These are phyloP conservation scores for Heliopora coerulea DNA, from an alignment of 92 coral and sea anemone genomes.

Conservation along the genomic window DNA sequence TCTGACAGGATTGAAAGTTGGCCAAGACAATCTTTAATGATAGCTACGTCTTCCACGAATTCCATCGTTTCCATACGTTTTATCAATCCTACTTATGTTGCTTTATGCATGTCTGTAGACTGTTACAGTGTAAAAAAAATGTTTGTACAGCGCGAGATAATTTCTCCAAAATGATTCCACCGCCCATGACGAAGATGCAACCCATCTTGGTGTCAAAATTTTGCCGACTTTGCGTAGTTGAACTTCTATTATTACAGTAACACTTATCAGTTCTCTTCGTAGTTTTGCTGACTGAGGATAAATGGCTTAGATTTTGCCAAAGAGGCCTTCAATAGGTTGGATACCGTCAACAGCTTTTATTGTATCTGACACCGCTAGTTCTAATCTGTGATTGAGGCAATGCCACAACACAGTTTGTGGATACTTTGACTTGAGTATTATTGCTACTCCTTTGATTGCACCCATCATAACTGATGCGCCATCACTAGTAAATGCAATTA, in stretches of 20 bases:
- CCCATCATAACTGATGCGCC: constrained; percentile 22
- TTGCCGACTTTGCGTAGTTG: constrained; percentile 23
- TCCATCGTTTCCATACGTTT: constrained; percentile 17
- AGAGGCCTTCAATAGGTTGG: too few species aligned
- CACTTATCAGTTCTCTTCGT: constrained; percentile 22
- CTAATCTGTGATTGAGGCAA: too few species aligned
- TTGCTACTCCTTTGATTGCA: constrained; percentile 20
- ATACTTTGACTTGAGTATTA: constrained; percentile 20
- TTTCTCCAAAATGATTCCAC: constrained; percentile 6
- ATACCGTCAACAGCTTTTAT: too few species aligned
- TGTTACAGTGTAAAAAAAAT: neutral
- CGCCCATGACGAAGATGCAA: constrained; percentile 21
- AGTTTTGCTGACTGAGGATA: constrained; percentile 16
- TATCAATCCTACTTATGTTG: constrained; percentile 9
- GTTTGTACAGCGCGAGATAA: constrained; percentile 21
- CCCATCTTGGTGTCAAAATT: constrained; percentile 29
- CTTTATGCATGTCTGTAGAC: constrained; percentile 12
- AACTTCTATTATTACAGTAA: constrained; percentile 13
- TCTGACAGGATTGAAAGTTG: constrained; percentile 12
- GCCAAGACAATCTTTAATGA: neutral
- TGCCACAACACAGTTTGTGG: constrained; percentile 22
- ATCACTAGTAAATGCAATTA: constrained; percentile 26
- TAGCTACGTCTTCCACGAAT: constrained; percentile 9
- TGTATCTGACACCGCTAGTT: too few species aligned
- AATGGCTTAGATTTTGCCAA: too few species aligned